Evolutionary conservation across 2,113 vertebrate species (phyloP).

Genomic region (Orthochromis malagaraziensis): DNA sequence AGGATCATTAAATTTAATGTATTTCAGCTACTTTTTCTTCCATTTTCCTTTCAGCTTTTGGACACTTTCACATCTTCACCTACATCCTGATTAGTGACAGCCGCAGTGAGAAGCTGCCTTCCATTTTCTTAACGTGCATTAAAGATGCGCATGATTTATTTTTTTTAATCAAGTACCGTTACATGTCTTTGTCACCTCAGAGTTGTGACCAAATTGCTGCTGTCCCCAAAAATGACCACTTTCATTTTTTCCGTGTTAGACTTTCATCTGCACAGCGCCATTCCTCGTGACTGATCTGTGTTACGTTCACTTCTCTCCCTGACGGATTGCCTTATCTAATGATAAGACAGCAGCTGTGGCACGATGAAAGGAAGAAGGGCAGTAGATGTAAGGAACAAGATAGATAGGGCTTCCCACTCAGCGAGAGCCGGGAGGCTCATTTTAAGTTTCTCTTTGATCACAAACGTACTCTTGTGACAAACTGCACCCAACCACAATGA

Average conservation of each 20-base stretch:
- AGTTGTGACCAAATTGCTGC: not conserved
- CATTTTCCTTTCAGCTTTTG: not conserved
- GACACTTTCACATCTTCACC: not conserved
- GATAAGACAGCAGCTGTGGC: not conserved
- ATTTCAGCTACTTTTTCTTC: not conserved
- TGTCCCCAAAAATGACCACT: not conserved
- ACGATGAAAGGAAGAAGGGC: not conserved
- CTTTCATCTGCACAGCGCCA: not conserved
- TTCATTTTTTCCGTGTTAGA: not conserved
- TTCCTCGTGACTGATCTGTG: not conserved
- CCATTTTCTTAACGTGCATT: not conserved
- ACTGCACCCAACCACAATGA: not conserved
- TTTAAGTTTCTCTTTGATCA: not conserved
- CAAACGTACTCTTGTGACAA: not conserved
- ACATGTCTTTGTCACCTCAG: not conserved
- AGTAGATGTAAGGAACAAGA: not conserved
- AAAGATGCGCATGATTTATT: not conserved
- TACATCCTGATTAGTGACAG: not conserved
- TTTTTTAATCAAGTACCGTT: not conserved
- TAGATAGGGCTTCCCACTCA: not conserved
- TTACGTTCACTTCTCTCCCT: not conserved
- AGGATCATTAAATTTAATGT: not conserved
- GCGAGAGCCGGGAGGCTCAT: not conserved
- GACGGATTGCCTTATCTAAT: not conserved
- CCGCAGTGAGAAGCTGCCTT: not conserved